phyloP scores from a whole-genome alignment of 2,888 invertebrate genomes.

The Drosophila vallismaia region DNA sequence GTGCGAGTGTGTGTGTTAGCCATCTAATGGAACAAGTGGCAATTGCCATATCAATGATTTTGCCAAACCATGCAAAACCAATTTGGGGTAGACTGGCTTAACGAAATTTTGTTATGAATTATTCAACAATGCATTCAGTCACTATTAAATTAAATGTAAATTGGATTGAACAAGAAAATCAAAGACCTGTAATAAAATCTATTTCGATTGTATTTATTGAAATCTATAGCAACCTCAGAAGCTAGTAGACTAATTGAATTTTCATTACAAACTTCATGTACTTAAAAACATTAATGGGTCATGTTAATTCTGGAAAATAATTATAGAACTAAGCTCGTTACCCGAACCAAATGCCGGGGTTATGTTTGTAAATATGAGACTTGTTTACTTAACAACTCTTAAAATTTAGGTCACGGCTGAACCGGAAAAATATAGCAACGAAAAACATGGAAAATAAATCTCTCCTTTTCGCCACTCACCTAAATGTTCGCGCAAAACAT shows the following conservation, averaged over 20 bases:
- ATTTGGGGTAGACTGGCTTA: conserved; percentile 18
- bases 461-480: conserved; percentile 17
- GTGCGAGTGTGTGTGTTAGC: conserved; percentile 53
- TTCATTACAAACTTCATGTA: not conserved
- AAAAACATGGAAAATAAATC: conserved; percentile 13
- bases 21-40: conserved; percentile 69
- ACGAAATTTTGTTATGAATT: conserved; percentile 25
- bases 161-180: conserved; percentile 14
- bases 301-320: not conserved
- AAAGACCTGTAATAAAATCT: not conserved
- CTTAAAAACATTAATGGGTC: not conserved
- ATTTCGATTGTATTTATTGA: not conserved
- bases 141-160: conserved; percentile 15
- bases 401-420: conserved; percentile 10
- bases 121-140: conserved; percentile 26
- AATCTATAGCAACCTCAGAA: not conserved
- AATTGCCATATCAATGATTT: conserved; percentile 64
- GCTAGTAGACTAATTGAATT: not conserved
- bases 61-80: conserved; percentile 30
- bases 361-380: not conserved
- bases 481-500: conserved; percentile 13
- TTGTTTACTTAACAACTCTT: not conserved
- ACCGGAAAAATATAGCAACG: not conserved
- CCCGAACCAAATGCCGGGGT: not conserved
- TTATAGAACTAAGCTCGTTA: not conserved